Base-by-base conservation (phyloP, 2,113 vertebrate genomes). In the Dipodomys merriami region DNA sequence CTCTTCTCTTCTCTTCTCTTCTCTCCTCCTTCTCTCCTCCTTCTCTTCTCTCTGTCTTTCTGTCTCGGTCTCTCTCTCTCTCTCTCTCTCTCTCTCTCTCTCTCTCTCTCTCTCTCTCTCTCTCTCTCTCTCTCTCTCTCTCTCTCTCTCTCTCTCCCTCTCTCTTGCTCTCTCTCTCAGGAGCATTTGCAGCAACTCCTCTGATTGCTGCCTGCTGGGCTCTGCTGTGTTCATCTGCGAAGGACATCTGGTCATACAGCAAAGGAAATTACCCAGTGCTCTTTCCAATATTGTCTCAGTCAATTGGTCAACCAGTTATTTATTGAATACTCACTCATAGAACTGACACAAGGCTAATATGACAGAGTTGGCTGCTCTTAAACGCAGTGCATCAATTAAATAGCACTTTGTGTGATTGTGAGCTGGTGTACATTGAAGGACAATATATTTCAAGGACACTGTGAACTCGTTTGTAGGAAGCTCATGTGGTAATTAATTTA, bases 361-460 rank as follows among this genome's bases (percentile, higher is more conserved):
- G 85, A 88, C 85, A 87, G 82, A 90, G 82, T 18, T 95, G 94
- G 74, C 94, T 95, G 95, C 91, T 69, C 94, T 91, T 67, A 91
- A 95, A 86, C 16, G 72, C 79, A 80, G 44, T 91, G 86, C 62
- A 91, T 86, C 95, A 91, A 93, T 95, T 94, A 96, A 93, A 83
- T 80, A 93, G 57, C 90, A 69, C 76, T 96, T 76, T 91, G 62
- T 86, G 71, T 94, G 94, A 82, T 93, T 97, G 86, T 93, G 49
- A 90, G 83, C 91, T 92, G 88, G 92, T 83, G 67, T 86, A 87
- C 29, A 57, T 93, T 27, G n/a, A 93, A 95, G 88, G 83, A 95
- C 85, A 94, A 83, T 95, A 94, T 95, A 95, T 96, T 94, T 87
- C 95, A 96, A 96, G 96, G 94, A 90, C 88, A 89, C 84, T 88